Percentiles rank a stretch among this genome's conserved stretches.
phyloP scores from a whole-genome alignment of 2,113 vertebrate genomes.

The Opisthocomus hoazin region DNA sequence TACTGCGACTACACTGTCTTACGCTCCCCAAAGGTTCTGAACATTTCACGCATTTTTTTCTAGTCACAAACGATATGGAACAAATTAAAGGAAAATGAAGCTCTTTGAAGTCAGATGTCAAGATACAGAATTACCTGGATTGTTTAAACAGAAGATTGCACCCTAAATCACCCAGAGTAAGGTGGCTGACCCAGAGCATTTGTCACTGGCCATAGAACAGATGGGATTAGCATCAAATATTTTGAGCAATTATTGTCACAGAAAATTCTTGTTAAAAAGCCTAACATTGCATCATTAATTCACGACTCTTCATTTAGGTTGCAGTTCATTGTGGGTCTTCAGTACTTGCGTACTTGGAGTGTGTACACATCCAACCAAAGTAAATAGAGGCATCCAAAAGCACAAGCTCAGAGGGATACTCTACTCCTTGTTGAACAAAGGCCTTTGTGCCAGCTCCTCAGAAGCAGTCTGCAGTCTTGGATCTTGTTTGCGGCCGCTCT shows the following conservation, averaged over 20 bases:
- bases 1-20: not conserved
- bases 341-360: not conserved
- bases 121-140: not conserved
- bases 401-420: not conserved
- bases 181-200: not conserved
- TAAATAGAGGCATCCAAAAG: not conserved
- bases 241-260: not conserved
- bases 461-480: not conserved
- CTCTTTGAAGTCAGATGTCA: not conserved
- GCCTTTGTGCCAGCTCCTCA: not conserved
- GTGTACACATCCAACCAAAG: rapidly evolving
- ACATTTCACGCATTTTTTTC: not conserved
- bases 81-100: not conserved
- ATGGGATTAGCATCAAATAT: not conserved
- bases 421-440: not conserved
- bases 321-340: not conserved
- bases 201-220: not conserved
- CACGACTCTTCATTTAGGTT: not conserved
- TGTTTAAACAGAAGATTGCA: not conserved
- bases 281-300: not conserved
- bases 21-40: not conserved
- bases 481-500: not conserved
- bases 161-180: not conserved
- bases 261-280: not conserved
- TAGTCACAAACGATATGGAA: not conserved